phyloP scores from a whole-genome alignment of 2,797 vertebrate genomes.

The Lindbergichthys nudifrons region DNA sequence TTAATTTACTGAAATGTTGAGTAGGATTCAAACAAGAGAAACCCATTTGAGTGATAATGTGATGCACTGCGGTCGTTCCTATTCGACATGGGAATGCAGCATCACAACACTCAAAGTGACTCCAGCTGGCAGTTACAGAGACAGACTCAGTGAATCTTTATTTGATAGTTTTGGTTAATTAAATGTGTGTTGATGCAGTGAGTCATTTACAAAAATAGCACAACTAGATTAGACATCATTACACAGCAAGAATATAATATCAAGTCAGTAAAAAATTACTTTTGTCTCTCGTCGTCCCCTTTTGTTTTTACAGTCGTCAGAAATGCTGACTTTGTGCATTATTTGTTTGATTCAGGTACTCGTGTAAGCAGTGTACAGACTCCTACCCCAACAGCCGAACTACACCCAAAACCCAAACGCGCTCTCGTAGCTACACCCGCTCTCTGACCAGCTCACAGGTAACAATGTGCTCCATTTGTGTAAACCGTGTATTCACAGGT shows the following conservation, averaged over 20 bases:
- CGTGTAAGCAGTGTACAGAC: constrained; percentile 91
- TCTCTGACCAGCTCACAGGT: constrained; percentile 98
- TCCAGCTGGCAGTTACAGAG: constrained; percentile 18
- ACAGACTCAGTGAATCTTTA: constrained; percentile 36
- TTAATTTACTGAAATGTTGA: not conserved
- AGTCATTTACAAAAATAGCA: constrained; percentile 27
- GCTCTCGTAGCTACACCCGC: constrained; percentile 93
- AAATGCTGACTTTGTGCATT: constrained; percentile 5
- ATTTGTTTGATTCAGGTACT: constrained; percentile 83
- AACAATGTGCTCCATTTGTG: constrained; percentile 24
- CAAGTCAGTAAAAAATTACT: not conserved
- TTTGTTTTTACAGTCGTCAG: not conserved
- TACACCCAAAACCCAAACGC: constrained; percentile 93
- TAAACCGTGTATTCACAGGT: not conserved
- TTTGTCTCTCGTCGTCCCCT: not conserved
- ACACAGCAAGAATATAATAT: not conserved
- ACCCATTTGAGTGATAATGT: not conserved
- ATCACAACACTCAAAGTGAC: not conserved
- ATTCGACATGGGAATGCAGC: not conserved
- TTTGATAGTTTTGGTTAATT: constrained; percentile 8
- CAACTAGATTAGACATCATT: not conserved
- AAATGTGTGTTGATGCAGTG: constrained; percentile 15
- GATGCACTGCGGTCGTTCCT: not conserved
- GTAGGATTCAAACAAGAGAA: constrained; percentile 3
- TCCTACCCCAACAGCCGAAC: constrained; percentile 89